These are phyloP conservation scores for Mormyrus lacerda DNA, from an alignment of 2,113 vertebrate species.

Conservation along the genomic window DNA sequence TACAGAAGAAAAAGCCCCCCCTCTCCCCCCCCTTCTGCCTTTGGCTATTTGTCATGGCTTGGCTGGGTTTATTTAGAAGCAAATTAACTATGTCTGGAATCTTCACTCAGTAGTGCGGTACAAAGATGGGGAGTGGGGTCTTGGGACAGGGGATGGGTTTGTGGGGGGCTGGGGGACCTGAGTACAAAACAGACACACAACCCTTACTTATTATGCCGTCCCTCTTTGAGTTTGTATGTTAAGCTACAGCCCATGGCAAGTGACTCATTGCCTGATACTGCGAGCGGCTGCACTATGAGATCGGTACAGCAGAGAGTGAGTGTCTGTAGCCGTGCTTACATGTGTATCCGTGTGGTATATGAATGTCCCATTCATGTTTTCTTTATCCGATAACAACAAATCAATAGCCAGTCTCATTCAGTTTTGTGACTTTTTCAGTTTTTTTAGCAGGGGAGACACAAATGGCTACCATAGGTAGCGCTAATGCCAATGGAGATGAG, in stretches of 20 bases:
- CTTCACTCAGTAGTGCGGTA: conserved; percentile 45
- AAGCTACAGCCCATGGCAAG: background rate
- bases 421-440: background rate
- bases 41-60: conserved; percentile 68
- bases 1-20: conserved; percentile 27
- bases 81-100: conserved; percentile 74
- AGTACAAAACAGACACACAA: conserved; percentile 32
- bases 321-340: conserved; percentile 6
- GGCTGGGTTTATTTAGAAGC: conserved; percentile 69
- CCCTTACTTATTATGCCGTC: conserved; percentile 20
- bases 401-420: background rate
- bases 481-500: background rate
- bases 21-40: conserved; percentile 41
- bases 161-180: conserved; percentile 24
- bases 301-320: background rate
- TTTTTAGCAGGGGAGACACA: background rate
- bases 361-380: background rate
- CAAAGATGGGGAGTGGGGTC: conserved; percentile 39
- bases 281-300: background rate
- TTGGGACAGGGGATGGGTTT: conserved; percentile 25
- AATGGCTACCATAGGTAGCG: background rate
- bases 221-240: conserved; percentile 1
- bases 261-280: background rate
- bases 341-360: background rate
- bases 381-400: background rate